Evolutionary conservation across 2,113 vertebrate genomes (phyloP), one percentile per base, ranked within the genome.

Genomic region (Pagrus major): DNA sequence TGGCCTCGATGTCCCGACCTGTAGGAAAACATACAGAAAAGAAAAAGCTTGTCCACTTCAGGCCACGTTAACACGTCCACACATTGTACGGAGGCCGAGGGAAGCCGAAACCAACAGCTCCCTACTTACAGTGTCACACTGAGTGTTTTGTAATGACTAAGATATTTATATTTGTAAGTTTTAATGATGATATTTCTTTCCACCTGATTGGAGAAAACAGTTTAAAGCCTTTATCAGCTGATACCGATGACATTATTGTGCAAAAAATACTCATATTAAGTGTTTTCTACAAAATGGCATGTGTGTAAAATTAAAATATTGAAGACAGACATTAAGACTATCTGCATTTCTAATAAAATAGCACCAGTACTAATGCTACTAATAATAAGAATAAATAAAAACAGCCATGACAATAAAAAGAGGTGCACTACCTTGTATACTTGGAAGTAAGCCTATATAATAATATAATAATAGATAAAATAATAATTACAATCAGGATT

Each of bases 1-100:
- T 87, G 86, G 77, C 72, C 81, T 86, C 66, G 23, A 0, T 33
- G 83, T 78, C 72, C 42, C 70, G 58, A 87, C 86, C 85, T 86
- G 72, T 2, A 89, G 72, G 65, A 90, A 87, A 91, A 89, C 77
- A 84, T 14, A 60, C 61, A 65, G 41, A 51, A 52, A 64, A 51
- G 37, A 51, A 64, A 63, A 39, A 31, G 29, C 2, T 9, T 49
- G 61, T 78, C 63, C 60, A 47, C 20, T 21, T 54, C 20, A 51
- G 65, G 59, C 31, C 41, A 9, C 2, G 1, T 35, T 59, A 51
- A n/a, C 35, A 47, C 39, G 58, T 63, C 14, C 65, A 20, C 46
- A 18, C 49, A 12, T 46, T 10, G 5, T n/a, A n/a, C n/a, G n/a
- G n/a, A n/a, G n/a, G n/a, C n/a, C n/a, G n/a, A n/a, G n/a, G n/a